A percentile compares a stretch with the other conserved stretches of the same genome.
phyloP scores from a whole-genome alignment of 2,888 invertebrate species.

The Schizaphis graminum region DNA sequence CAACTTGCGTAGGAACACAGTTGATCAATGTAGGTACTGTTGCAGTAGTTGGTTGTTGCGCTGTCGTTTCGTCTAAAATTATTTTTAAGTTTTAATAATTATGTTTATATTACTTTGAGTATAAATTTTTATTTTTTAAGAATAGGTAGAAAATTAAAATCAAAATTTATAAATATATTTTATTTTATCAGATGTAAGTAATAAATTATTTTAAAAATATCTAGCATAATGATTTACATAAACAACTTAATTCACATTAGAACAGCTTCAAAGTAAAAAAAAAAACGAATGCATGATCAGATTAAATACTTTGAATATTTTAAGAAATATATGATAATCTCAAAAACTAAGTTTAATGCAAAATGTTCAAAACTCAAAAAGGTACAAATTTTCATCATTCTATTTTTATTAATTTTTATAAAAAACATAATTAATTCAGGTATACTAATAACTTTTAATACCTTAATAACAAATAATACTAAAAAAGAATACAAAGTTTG shows the following conservation, averaged over 20 bases:
- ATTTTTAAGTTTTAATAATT: neutral
- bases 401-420: neutral
- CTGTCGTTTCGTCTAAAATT: constrained; percentile 51
- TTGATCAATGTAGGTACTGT: constrained; percentile 49
- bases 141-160: neutral
- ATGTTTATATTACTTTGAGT: neutral
- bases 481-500: neutral
- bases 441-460: no score
- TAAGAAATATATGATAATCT: neutral
- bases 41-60: constrained; percentile 41
- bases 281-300: neutral
- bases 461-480: neutral
- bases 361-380: neutral
- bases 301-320: neutral
- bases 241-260: neutral
- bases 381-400: neutral
- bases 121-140: no score
- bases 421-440: neutral
- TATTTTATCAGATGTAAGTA: neutral
- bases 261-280: neutral
- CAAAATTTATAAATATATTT: neutral
- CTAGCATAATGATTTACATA: neutral
- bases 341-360: neutral
- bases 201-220: neutral
- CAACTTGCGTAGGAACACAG: constrained; percentile 44